Conservation (phyloP, 2,797 vertebrate genomes). For the Bucorvus abyssinicus region DNA sequence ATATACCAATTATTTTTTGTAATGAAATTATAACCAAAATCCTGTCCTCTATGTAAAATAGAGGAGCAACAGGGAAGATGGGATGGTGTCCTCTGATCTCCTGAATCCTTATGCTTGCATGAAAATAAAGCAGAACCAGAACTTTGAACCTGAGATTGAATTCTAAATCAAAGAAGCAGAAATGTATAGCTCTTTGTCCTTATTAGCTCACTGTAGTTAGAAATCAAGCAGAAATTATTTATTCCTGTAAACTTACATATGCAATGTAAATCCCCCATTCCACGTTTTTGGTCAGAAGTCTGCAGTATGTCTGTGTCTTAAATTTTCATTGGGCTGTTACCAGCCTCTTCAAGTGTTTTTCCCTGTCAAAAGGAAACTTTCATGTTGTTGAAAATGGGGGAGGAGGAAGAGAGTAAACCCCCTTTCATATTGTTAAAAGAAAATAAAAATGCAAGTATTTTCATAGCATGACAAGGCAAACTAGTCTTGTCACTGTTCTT, state of each 20-base stretch:
- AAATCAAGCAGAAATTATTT: not conserved
- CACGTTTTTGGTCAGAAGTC: not conserved
- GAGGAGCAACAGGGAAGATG: not conserved
- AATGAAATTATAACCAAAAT: not conserved
- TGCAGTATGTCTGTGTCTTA: not conserved
- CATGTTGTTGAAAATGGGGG: not conserved
- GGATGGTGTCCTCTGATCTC: not conserved
- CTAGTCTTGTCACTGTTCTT: not conserved
- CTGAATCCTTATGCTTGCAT: not conserved
- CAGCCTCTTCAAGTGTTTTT: not conserved
- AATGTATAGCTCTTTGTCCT: not conserved
- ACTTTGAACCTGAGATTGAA: not conserved
- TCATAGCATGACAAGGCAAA: not conserved
- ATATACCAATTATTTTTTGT: slow-evolving; percentile 22
- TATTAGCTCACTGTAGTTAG: not conserved
- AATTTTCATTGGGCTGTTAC: not conserved
- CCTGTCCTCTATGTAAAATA: not conserved
- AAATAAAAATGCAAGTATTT: not conserved
- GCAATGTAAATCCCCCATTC: not conserved
- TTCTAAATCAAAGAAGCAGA: slow-evolving; percentile 21
- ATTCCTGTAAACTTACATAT: not conserved
- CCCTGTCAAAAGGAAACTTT: not conserved
- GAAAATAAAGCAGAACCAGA: slow-evolving; percentile 12
- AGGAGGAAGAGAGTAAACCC: not conserved
- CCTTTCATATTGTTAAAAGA: not conserved